Conservation (phyloP, 2,797 vertebrate genomes). For the Gila robusta region DNA sequence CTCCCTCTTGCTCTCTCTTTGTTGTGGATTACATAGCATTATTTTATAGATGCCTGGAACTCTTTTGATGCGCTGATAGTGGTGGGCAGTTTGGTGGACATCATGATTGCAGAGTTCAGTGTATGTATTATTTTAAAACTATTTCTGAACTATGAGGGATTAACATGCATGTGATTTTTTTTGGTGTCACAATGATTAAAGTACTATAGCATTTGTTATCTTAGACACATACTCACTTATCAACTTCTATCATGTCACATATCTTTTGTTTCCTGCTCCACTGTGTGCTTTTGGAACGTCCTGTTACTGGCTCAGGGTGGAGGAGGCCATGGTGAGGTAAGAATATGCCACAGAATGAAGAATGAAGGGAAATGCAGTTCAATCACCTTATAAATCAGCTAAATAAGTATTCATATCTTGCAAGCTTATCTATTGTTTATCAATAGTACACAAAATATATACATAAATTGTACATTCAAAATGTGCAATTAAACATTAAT, state of each 20-base stretch:
- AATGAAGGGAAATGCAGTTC: neutral
- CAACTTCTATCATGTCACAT: neutral
- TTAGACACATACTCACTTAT: neutral
- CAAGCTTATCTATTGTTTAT: neutral
- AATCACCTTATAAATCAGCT: neutral
- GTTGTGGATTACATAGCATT: constrained; percentile 89
- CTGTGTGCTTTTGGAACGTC: constrained; percentile 8
- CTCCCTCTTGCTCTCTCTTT: constrained; percentile 45
- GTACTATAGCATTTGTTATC: neutral
- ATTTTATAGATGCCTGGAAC: constrained; percentile 99
- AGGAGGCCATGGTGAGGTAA: constrained; percentile 64
- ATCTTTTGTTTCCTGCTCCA: constrained; percentile 12
- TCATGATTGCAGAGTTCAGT: constrained; percentile 97
- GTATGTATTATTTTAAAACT: constrained; percentile 80
- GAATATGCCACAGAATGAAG: constrained; percentile 32
- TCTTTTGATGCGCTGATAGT: constrained; percentile 99
- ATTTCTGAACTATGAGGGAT: neutral
- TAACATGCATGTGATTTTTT: neutral
- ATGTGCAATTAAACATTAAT: neutral
- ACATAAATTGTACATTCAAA: neutral
- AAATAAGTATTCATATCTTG: neutral
- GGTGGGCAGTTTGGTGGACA: constrained; percentile 98
- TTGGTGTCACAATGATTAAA: neutral
- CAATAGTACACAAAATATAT: neutral
- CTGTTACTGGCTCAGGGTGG: constrained; percentile 56